phyloP scores from a whole-genome alignment of 2,888 invertebrate genomes.

The Allacma fusca region DNA sequence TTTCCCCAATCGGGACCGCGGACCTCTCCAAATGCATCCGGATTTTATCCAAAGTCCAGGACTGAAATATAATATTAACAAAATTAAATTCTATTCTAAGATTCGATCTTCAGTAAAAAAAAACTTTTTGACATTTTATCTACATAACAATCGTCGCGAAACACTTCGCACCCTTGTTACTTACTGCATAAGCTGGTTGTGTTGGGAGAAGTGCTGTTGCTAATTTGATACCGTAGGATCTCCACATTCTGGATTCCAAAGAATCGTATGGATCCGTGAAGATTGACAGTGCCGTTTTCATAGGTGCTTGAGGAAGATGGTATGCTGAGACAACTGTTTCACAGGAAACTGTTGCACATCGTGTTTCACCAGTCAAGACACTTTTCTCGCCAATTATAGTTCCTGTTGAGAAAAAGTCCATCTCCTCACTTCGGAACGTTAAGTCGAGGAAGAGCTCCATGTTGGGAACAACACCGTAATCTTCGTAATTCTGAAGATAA shows the following conservation, averaged over 20 bases:
- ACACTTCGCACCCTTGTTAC: background rate
- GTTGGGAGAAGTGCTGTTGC: slow-evolving; percentile 68
- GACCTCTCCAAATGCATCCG: slow-evolving; percentile 69
- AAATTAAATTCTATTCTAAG: background rate
- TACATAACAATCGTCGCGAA: background rate
- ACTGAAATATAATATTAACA: slow-evolving; percentile 67
- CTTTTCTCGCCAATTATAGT: slow-evolving; percentile 72
- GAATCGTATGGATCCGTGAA: slow-evolving; percentile 66
- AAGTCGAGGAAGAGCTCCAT: slow-evolving; percentile 68
- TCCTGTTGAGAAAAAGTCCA: slow-evolving; percentile 71
- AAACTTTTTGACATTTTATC: too few species aligned
- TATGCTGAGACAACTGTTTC: slow-evolving; percentile 70
- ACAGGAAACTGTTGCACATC: slow-evolving; percentile 70
- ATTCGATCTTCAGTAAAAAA: too few species aligned
- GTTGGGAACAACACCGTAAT: slow-evolving; percentile 68
- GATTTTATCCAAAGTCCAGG: slow-evolving; percentile 69
- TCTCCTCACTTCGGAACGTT: slow-evolving; percentile 66
- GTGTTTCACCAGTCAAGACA: slow-evolving; percentile 69
- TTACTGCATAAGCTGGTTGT: slow-evolving; percentile 66
- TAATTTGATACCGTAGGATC: slow-evolving; percentile 70
- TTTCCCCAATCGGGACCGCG: slow-evolving; percentile 69
- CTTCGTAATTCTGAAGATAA: slow-evolving; percentile 65
- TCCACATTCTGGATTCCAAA: slow-evolving; percentile 71
- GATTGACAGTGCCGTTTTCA: slow-evolving; percentile 62
- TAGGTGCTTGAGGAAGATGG: slow-evolving; percentile 63